A percentile compares a stretch with the other conserved stretches of the same genome.
Conservation (phyloP, 2,797 vertebrate genomes). For the Periophthalmus magnuspinnatus region DNA sequence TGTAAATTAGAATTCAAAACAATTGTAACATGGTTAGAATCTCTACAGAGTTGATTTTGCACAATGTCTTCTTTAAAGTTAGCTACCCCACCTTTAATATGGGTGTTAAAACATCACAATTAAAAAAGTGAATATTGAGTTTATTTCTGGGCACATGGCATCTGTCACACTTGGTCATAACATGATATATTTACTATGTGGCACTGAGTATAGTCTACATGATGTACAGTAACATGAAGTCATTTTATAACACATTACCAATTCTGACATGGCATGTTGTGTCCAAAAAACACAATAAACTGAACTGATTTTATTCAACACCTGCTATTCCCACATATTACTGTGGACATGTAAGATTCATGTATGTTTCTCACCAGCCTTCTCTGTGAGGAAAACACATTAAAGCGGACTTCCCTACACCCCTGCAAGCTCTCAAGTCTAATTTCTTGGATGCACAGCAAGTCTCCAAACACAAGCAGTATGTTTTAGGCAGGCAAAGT, state of each 20-base stretch:
- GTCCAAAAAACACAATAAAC: background rate
- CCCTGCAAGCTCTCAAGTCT: conserved; percentile 2
- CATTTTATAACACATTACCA: background rate
- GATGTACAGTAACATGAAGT: background rate
- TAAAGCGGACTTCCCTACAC: conserved; percentile 11
- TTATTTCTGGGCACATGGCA: too few species aligned
- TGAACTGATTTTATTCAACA: background rate
- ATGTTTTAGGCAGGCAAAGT: conserved; percentile 18
- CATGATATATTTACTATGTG: too few species aligned
- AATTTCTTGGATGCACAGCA: conserved; percentile 28
- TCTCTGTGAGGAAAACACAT: conserved; percentile 16
- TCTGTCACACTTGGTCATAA: too few species aligned
- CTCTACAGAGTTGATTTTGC: too few species aligned
- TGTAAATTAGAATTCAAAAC: too few species aligned
- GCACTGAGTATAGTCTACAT: too few species aligned
- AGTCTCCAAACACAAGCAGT: conserved; percentile 30
- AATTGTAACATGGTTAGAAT: too few species aligned
- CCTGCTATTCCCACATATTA: background rate
- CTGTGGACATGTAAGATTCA: conserved; percentile 2
- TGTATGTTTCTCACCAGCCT: conserved; percentile 1
- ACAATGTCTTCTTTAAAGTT: too few species aligned
- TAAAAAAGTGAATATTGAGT: too few species aligned
- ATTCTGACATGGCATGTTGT: background rate
- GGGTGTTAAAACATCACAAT: too few species aligned
- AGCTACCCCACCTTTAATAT: too few species aligned